Conservation (phyloP, 2,113 vertebrate genomes). For the Rhinoptilus africanus region DNA sequence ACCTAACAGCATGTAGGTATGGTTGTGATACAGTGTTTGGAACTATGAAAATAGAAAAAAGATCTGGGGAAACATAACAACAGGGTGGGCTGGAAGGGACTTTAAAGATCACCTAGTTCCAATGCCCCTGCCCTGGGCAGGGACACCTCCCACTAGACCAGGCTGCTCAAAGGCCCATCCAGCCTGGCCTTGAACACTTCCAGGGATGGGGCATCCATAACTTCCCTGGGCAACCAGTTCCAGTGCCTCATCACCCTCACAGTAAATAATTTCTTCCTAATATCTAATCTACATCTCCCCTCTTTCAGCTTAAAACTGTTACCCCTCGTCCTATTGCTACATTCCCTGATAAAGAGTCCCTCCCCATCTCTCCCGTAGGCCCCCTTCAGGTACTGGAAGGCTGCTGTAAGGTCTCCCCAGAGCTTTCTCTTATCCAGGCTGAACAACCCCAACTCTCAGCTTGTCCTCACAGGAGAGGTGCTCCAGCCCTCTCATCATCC, state of each 20-base stretch:
- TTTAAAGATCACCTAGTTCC: background rate
- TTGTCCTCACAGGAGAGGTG: background rate
- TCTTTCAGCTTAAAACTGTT: background rate
- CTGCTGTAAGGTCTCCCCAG: background rate
- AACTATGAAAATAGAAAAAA: too few relatives aligned
- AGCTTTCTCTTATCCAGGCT: background rate
- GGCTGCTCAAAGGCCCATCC: background rate
- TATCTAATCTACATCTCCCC: background rate
- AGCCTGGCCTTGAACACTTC: background rate
- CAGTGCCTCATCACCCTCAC: background rate
- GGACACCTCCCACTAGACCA: background rate
- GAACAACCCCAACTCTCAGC: background rate
- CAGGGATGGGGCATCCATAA: background rate
- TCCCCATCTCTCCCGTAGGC: background rate
- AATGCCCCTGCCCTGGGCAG: background rate
- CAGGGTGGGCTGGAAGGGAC: background rate
- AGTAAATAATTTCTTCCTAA: background rate
- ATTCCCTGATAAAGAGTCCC: background rate
- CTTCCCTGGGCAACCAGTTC: background rate
- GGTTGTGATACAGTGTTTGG: too few relatives aligned
- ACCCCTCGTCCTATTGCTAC: background rate
- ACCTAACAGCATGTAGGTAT: too few relatives aligned
- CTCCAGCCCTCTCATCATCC: background rate
- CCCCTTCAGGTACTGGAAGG: background rate
- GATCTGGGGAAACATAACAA: background rate